phyloP scores from a whole-genome alignment of 53 echinoderm and acorn worm genomes.

The Crossaster papposus region DNA sequence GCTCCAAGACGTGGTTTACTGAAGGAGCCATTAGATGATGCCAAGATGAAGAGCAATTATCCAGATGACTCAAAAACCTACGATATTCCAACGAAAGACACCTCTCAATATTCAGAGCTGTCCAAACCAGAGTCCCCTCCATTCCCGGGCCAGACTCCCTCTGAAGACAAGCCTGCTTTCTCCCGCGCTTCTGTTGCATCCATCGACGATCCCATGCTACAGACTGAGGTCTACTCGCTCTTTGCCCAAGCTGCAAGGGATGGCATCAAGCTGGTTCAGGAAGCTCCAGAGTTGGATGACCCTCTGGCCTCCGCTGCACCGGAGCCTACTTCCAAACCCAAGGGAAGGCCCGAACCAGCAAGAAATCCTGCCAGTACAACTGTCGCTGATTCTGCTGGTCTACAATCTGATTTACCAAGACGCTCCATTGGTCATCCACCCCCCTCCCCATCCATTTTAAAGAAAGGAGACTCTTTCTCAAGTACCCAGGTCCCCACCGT shows the following conservation, averaged over 20 bases:
- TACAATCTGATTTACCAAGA: background rate
- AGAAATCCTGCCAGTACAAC: conserved; percentile 3
- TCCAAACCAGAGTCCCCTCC: background rate
- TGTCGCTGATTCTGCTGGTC: conserved; percentile 14
- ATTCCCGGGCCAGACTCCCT: background rate
- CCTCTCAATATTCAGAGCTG: conserved; percentile 10
- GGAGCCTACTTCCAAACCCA: background rate
- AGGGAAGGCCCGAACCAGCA: conserved; percentile 3
- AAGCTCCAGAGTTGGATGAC: conserved; percentile 53
- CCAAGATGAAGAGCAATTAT: conserved; percentile 8
- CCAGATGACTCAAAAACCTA: conserved; percentile 6
- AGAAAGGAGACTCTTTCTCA: conserved; percentile 27
- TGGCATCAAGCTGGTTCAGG: conserved; percentile 44
- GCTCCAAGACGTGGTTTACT: conserved; percentile 47
- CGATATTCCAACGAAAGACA: conserved; percentile 3
- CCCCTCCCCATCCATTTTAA: conserved; percentile 44
- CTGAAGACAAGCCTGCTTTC: conserved; percentile 44
- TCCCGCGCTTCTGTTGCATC: conserved; percentile 51
- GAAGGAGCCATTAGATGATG: conserved; percentile 30
- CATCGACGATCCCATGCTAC: conserved; percentile 50
- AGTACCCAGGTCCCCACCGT: background rate
- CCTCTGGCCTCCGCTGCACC: conserved; percentile 36
- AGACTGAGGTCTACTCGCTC: conserved; percentile 50
- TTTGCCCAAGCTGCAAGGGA: conserved; percentile 47
- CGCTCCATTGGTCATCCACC: background rate